A percentile compares a stretch with the other conserved stretches of the same genome.
Evolutionary conservation across 2,797 vertebrate genomes (phyloP).

Genomic region (Lacerta agilis): DNA sequence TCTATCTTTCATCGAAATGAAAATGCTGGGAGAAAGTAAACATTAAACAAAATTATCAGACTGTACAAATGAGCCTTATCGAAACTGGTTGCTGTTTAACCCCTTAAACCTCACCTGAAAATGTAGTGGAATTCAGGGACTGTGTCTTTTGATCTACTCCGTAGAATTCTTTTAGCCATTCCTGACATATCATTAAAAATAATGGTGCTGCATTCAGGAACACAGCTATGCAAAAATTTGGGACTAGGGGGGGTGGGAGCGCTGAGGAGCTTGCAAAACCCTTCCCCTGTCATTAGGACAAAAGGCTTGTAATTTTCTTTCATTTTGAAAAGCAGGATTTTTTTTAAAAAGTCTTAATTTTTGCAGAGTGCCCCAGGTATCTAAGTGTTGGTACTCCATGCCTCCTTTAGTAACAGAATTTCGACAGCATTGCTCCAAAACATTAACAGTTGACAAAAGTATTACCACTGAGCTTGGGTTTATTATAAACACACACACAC

Average conservation of each 20-base stretch:
- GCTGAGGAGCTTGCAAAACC: conserved; percentile 63
- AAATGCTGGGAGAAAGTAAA: conserved; percentile 65
- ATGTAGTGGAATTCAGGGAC: conserved; percentile 56
- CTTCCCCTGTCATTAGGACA: conserved; percentile 66
- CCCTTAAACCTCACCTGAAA: conserved; percentile 56
- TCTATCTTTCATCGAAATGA: conserved; percentile 52
- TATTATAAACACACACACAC: not conserved
- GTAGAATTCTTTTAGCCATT: conserved; percentile 60
- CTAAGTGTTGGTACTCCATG: conserved; percentile 42
- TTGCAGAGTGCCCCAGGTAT: conserved; percentile 56
- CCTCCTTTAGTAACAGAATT: conserved; percentile 45
- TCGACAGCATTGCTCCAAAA: not conserved
- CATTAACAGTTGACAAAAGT: conserved; percentile 26
- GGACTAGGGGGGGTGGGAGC: conserved; percentile 62
- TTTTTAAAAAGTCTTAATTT: conserved; percentile 64
- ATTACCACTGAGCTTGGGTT: conserved; percentile 22
- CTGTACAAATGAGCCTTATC: conserved; percentile 56
- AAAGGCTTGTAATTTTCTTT: conserved; percentile 69
- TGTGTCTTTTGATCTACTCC: conserved; percentile 56
- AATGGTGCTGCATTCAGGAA: conserved; percentile 61
- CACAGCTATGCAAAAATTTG: conserved; percentile 59
- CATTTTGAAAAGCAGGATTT: conserved; percentile 53
- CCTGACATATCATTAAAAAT: conserved; percentile 70
- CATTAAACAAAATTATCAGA: conserved; percentile 70
- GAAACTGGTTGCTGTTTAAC: conserved; percentile 66